Conservation (phyloP, 2,888 invertebrate genomes). For the Hybos culiciformis region DNA sequence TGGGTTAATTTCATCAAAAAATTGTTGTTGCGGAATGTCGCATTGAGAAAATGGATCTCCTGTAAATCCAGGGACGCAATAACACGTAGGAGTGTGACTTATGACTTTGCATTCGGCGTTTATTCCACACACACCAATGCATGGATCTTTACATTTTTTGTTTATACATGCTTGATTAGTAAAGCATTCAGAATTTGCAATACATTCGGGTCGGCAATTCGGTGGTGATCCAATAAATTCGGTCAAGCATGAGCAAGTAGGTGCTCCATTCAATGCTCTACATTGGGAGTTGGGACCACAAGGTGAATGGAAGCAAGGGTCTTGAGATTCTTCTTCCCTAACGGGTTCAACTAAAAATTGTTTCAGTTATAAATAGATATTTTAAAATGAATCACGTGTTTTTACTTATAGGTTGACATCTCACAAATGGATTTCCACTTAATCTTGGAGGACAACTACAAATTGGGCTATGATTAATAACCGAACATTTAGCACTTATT, state of each 20-base stretch:
- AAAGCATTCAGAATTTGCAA: constrained; percentile 63
- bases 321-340: constrained; percentile 37
- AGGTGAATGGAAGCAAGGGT: constrained; percentile 60
- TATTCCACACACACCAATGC: constrained; percentile 51
- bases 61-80: constrained; percentile 46
- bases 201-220: constrained; percentile 65
- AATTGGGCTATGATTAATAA: constrained; percentile 58
- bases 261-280: constrained; percentile 46
- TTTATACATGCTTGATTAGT: constrained; percentile 58
- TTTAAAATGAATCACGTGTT: no score
- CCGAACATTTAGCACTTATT: constrained; percentile 49
- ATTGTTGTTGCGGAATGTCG: background rate
- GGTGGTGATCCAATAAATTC: constrained; percentile 62
- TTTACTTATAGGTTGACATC: constrained; percentile 33
- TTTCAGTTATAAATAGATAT: no score
- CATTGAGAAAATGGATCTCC: constrained; percentile 64
- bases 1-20: constrained; percentile 34
- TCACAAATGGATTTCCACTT: constrained; percentile 54
- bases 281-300: constrained; percentile 68
- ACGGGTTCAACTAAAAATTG: no score
- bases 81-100: constrained; percentile 57
- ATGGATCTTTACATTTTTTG: constrained; percentile 59
- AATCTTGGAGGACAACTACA: constrained; percentile 52
- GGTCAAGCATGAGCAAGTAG: constrained; percentile 54
- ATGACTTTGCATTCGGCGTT: constrained; percentile 39